phyloP scores from a whole-genome alignment of 2,888 invertebrate species.

The Megalurothrips usitatus region DNA sequence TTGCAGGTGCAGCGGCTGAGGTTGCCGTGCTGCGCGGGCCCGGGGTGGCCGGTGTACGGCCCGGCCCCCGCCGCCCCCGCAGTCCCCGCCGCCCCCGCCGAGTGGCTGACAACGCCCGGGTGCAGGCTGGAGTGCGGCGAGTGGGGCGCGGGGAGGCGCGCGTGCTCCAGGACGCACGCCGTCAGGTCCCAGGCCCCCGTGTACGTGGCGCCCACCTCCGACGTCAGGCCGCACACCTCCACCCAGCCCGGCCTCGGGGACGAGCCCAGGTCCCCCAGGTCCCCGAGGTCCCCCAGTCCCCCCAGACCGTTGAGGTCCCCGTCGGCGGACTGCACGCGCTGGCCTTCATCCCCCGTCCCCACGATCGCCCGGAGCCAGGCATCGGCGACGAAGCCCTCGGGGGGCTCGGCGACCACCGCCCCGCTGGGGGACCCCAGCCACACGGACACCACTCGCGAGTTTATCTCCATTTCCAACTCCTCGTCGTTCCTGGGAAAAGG shows the following conservation, averaged over 20 bases:
- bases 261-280: constrained; percentile 45
- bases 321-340: constrained; percentile 35
- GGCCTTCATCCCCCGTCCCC: neutral
- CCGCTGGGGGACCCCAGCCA: constrained; percentile 39
- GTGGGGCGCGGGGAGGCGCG: constrained; percentile 44
- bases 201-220: constrained; percentile 38
- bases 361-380: neutral
- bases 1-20: constrained; percentile 59
- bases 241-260: constrained; percentile 47
- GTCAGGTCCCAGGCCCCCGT: constrained; percentile 60
- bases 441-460: constrained; percentile 55
- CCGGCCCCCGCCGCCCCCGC: constrained; percentile 43
- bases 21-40: constrained; percentile 39
- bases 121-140: constrained; percentile 34
- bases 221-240: constrained; percentile 38
- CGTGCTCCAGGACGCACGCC: constrained; percentile 43
- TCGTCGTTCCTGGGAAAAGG: constrained; percentile 54
- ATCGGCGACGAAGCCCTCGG: constrained; percentile 4
- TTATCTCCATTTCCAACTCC: constrained; percentile 62
- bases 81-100: constrained; percentile 48
- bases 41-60: constrained; percentile 43
- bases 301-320: constrained; percentile 34
- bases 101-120: constrained; percentile 44
- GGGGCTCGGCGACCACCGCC: neutral
- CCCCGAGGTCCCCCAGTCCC: neutral